phyloP scores from a whole-genome alignment of 2,113 vertebrate species.

The Spilogale gracilis region DNA sequence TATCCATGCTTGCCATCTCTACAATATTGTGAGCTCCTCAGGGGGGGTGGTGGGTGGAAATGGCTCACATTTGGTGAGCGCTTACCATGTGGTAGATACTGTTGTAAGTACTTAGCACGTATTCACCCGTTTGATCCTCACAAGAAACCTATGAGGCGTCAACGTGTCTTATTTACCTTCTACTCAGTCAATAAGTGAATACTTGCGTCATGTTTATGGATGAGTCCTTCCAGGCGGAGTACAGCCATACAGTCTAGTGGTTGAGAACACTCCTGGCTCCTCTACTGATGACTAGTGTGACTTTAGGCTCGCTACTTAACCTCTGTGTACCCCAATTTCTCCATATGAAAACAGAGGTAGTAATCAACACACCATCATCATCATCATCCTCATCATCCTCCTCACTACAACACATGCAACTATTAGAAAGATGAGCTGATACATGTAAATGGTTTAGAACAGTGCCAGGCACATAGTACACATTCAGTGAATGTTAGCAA shows the following conservation, averaged over 20 bases:
- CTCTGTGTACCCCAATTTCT: background rate
- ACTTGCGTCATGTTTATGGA: background rate
- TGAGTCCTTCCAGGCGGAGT: background rate
- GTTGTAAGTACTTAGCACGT: background rate
- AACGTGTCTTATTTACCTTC: background rate
- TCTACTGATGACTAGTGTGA: background rate
- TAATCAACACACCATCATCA: background rate
- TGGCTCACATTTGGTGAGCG: background rate
- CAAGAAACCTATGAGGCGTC: background rate
- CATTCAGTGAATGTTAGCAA: background rate
- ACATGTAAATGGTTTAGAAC: background rate
- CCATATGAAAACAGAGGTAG: background rate
- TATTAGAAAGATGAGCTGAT: constrained; percentile 14
- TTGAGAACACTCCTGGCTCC: background rate
- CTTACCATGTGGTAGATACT: background rate
- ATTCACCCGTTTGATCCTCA: background rate
- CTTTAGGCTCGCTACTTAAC: background rate
- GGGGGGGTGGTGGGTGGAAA: background rate
- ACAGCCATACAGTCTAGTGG: background rate
- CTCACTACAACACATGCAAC: background rate
- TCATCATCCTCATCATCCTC: background rate
- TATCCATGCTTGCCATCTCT: background rate
- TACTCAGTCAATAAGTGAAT: background rate
- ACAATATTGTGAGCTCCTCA: background rate
- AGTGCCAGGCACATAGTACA: background rate